Evolutionary conservation across 2,888 invertebrate genomes (phyloP), one percentile per base, ranked within the genome.

Genomic region (Trachelus tabidus): DNA sequence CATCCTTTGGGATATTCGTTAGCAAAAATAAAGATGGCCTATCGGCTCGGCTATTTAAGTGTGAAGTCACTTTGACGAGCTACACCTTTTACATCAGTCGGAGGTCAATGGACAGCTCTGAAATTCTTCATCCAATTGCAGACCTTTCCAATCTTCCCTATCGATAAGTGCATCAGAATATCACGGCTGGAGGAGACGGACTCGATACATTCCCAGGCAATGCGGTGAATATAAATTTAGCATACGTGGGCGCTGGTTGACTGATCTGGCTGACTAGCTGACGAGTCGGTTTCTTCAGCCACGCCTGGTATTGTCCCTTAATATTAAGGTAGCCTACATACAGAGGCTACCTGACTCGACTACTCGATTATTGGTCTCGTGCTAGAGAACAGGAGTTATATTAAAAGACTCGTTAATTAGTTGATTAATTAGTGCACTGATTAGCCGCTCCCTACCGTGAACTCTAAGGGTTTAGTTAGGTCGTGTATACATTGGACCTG

Each of bases 161-260:
- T 84, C 83, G 81, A 83, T 81, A 81, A 80, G 81, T 76, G 79
- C 82, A 83, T 83, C 83, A 79, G 80, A 81, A 82, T 83, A 83
- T 80, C 81, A 80, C 80, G 79, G 80, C 79, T 80, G 79, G 79
- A 76, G 79, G 77, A 78, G 76, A 77, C 79, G 69, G 3, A 40
- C 77, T 77, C 79, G 80, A 81, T 80, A 78, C 76, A 79, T 78
- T 81, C 79, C 73, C 37, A 76, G 35, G 77, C 77, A 35, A 74
- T 74, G 23, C 35, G 35, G 74, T 34, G 35, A 74, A 74, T 74
- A 30, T 74, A 74, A 74, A 23, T 74, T 74, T 74, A 74, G 74
- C 74, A 74, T 74, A 74, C 74, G 74, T 74, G 74, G 74, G 74
- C 74, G 74, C 74, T 30, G 74, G n/a, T 30, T 31, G 34, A 34